phyloP scores from a whole-genome alignment of 1,140 invertebrate genomes.

The Acromyrmex echinatior region DNA sequence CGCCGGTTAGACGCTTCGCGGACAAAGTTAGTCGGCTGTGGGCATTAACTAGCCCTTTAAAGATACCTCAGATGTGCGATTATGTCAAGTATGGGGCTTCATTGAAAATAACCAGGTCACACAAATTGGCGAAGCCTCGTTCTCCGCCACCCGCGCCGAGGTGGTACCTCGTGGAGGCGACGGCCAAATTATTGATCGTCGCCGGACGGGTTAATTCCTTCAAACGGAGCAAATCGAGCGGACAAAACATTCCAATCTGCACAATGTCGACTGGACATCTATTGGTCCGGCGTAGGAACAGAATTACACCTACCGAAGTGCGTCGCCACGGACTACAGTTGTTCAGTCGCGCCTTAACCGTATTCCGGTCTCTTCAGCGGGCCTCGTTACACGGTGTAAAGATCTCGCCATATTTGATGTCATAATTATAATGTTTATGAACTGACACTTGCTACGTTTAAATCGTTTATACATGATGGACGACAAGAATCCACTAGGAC shows the following conservation, averaged over 20 bases:
- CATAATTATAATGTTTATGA: conserved; percentile 80
- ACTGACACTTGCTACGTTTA: conserved; percentile 76
- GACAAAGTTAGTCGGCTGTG: conserved; percentile 51
- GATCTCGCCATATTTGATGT: conserved; percentile 78
- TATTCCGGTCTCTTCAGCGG: conserved; percentile 65
- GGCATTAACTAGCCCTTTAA: conserved; percentile 77
- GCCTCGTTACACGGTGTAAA: conserved; percentile 75
- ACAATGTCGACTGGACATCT: background rate
- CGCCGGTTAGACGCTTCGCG: too few species aligned
- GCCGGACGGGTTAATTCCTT: conserved; percentile 68
- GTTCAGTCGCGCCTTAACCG: conserved; percentile 13
- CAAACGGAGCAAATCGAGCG: conserved; percentile 71
- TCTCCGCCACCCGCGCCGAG: background rate
- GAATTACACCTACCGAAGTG: background rate
- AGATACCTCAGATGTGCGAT: conserved; percentile 75
- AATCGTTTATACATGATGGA: conserved; percentile 78
- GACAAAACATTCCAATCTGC: conserved; percentile 74
- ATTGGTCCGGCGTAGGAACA: conserved; percentile 38
- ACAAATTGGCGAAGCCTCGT: conserved; percentile 75
- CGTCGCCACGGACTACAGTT: conserved; percentile 41
- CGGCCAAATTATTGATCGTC: conserved; percentile 78
- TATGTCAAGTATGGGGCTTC: conserved; percentile 75
- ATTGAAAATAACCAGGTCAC: conserved; percentile 81
- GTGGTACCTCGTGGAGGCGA: conserved; percentile 28
- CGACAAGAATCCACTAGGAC: conserved; percentile 61